Evolutionary conservation across 1,140 invertebrate genomes (phyloP).

Genomic region (Trichonephila inaurata): DNA sequence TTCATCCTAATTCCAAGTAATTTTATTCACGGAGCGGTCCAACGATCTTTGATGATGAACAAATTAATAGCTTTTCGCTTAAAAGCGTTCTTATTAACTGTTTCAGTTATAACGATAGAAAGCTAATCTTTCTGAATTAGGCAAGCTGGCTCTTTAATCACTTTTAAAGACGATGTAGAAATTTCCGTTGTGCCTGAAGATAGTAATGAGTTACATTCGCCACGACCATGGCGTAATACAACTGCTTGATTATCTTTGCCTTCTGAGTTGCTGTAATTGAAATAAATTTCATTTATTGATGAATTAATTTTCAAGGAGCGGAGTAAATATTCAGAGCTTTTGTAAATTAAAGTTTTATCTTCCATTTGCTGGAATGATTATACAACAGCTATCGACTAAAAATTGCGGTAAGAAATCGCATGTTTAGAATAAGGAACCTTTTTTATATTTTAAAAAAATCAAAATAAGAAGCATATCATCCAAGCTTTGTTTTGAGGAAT

Average conservation of each 20-base stretch:
- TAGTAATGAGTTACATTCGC: not conserved
- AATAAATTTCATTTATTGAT: not conserved
- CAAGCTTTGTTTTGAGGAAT: no score
- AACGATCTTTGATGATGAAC: slow-evolving; percentile 18
- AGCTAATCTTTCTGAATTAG: slow-evolving; percentile 7
- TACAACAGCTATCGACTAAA: no score
- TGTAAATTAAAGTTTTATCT: no score
- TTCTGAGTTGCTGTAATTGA: not conserved
- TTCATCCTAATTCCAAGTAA: not conserved
- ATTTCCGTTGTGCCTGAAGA: not conserved
- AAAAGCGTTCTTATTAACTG: slow-evolving; percentile 16
- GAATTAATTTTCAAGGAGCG: not conserved
- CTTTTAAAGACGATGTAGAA: not conserved
- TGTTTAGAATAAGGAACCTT: no score
- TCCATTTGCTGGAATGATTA: no score
- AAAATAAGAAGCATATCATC: no score
- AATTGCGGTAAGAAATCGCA: no score
- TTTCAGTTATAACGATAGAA: not conserved
- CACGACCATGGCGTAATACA: not conserved
- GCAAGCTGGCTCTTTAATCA: not conserved
- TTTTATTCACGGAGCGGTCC: slow-evolving; percentile 12
- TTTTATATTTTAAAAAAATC: no score
- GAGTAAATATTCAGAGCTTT: no score
- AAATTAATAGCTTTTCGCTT: slow-evolving; percentile 12
- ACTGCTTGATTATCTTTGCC: not conserved